Conservation (phyloP, 2,888 invertebrate species). For the Meteorus colon region DNA sequence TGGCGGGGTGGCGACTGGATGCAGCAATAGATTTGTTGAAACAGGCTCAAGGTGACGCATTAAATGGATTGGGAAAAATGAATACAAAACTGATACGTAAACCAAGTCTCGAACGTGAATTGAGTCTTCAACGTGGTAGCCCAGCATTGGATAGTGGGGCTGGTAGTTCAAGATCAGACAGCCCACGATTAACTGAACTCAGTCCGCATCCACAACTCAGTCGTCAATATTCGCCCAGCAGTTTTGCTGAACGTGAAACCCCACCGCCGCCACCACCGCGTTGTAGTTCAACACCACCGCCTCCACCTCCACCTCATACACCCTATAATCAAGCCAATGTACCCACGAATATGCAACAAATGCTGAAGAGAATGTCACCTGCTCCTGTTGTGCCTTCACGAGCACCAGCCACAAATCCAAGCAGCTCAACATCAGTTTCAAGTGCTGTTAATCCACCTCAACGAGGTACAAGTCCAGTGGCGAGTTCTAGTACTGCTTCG, state of each 20-base stretch:
- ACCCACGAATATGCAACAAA: constrained; percentile 80
- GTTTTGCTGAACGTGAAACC: constrained; percentile 75
- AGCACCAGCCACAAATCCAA: constrained; percentile 79
- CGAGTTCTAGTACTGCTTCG: constrained; percentile 70
- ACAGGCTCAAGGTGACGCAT: constrained; percentile 78
- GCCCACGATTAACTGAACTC: constrained; percentile 82
- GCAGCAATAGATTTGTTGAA: constrained; percentile 81
- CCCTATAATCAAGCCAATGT: constrained; percentile 75
- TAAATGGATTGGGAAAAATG: constrained; percentile 76
- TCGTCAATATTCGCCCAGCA: constrained; percentile 83
- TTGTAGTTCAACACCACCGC: constrained; percentile 80
- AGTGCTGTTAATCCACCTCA: constrained; percentile 75
- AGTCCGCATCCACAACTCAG: constrained; percentile 80
- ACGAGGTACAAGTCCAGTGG: constrained; percentile 84
- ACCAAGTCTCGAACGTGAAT: constrained; percentile 90
- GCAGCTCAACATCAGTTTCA: constrained; percentile 65
- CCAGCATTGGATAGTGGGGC: constrained; percentile 92
- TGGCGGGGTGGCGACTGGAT: constrained; percentile 82
- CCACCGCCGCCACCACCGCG: constrained; percentile 86
- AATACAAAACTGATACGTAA: constrained; percentile 86
- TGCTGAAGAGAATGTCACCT: constrained; percentile 86
- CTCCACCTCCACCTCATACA: constrained; percentile 77
- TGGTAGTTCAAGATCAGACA: constrained; percentile 91
- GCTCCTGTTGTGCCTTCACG: constrained; percentile 81
- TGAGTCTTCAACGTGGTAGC: constrained; percentile 85